These are phyloP conservation scores for Hipposideros armiger DNA, from an alignment of 2,113 vertebrate species.

Conservation along the genomic window DNA sequence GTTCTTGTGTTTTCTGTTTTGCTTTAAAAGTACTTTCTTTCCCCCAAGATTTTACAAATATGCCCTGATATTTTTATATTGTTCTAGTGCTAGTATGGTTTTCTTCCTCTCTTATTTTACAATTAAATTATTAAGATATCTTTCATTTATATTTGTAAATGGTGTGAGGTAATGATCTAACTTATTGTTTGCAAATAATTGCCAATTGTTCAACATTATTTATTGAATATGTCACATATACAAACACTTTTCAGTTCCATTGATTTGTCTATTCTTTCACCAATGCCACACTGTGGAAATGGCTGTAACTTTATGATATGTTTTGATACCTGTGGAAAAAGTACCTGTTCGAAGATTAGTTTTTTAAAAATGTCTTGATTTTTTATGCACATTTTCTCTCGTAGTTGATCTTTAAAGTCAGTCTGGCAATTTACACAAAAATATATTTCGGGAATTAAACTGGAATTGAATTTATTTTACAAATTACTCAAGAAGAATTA, in stretches of 20 bases:
- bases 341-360: not conserved
- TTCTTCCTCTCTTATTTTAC: not conserved
- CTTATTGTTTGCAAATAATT: not conserved
- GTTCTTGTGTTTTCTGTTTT: not conserved
- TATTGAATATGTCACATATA: not conserved
- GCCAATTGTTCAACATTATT: not conserved
- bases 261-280: not conserved
- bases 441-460: not conserved
- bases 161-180: not conserved
- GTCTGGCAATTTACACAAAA: not conserved
- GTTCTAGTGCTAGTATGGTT: not conserved
- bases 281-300: not conserved
- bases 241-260: not conserved
- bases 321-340: not conserved
- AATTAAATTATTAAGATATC: not conserved
- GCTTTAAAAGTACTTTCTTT: not conserved
- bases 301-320: not conserved
- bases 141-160: not conserved
- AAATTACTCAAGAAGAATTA: not conserved
- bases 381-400: not conserved
- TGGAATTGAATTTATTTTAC: not conserved
- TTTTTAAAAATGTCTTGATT: not conserved
- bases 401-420: not conserved
- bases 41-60: not conserved
- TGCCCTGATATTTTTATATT: not conserved